These are phyloP conservation scores for Hybognathus amarus DNA, from an alignment of 2,797 vertebrate species.

Conservation along the genomic window DNA sequence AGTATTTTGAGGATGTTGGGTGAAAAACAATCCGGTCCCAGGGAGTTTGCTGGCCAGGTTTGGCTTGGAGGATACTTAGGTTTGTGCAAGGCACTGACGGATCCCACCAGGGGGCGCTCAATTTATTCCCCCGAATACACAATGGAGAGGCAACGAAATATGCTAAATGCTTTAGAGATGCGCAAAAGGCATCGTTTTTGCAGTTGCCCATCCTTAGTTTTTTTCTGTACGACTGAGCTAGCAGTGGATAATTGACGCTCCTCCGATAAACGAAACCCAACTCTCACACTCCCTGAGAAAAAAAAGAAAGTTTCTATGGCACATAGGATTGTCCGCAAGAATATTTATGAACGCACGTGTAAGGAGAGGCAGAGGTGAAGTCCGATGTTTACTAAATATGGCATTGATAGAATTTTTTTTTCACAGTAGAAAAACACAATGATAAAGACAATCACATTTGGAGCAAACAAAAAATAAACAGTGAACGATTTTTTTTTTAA, in stretches of 20 bases:
- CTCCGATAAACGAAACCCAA: conserved; percentile 30
- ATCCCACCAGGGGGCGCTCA: conserved; percentile 67
- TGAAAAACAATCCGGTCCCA: conserved; percentile 17
- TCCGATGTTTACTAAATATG: conserved; percentile 66
- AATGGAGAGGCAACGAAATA: conserved; percentile 49
- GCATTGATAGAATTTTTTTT: conserved; percentile 71
- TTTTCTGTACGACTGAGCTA: not conserved
- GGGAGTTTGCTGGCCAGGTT: conserved; percentile 59
- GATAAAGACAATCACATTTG: conserved; percentile 59
- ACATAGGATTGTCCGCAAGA: conserved; percentile 79
- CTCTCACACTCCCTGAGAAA: conserved; percentile 71
- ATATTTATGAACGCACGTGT: conserved; percentile 60
- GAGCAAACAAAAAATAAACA: conserved; percentile 61
- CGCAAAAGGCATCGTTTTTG: conserved; percentile 6
- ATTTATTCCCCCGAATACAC: conserved; percentile 57
- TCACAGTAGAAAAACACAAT: conserved; percentile 77
- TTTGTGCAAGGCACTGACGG: conserved; percentile 76
- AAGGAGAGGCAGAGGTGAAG: conserved; percentile 39
- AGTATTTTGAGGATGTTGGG: conserved; percentile 33
- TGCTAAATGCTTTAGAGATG: conserved; percentile 21
- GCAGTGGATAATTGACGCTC: not conserved
- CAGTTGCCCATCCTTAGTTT: conserved; percentile 14
- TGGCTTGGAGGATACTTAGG: conserved; percentile 64
- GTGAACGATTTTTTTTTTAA: conserved; percentile 21
- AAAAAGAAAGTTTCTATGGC: conserved; percentile 78